phyloP scores from a whole-genome alignment of 2,797 vertebrate species.

The Neostethus bicornis region DNA sequence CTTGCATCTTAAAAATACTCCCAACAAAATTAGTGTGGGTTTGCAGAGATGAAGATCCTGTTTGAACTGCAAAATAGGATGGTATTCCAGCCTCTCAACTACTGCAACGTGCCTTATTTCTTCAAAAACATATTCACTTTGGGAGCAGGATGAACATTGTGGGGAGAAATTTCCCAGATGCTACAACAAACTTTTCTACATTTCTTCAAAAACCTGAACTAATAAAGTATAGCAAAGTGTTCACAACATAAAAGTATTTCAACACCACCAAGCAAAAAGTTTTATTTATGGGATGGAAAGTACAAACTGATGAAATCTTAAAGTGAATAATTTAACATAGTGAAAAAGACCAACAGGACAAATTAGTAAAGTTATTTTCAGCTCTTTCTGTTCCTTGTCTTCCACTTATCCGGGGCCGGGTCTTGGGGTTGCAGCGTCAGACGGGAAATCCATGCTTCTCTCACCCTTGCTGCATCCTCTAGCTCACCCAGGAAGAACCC shows the following conservation, averaged over 20 bases:
- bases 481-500: too few relatives aligned
- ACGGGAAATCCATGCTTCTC: too few relatives aligned
- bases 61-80: constrained; percentile 49
- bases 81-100: constrained; percentile 42
- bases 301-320: too few relatives aligned
- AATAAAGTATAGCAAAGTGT: constrained; percentile 22
- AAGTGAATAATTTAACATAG: not conserved
- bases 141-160: constrained; percentile 28
- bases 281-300: constrained; percentile 11
- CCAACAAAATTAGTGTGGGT: constrained; percentile 30
- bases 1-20: constrained; percentile 23
- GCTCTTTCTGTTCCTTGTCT: too few relatives aligned
- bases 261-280: constrained; percentile 2
- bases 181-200: constrained; percentile 24
- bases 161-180: constrained; percentile 28
- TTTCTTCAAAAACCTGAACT: constrained; percentile 7
- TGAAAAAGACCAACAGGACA: not conserved
- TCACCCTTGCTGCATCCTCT: too few relatives aligned
- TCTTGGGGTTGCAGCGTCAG: too few relatives aligned
- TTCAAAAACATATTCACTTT: constrained; percentile 33
- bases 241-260: constrained; percentile 7
- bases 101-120: constrained; percentile 32
- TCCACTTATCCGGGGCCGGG: too few relatives aligned
- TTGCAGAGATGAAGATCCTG: constrained; percentile 38
- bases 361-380: too few relatives aligned